Percentiles rank a stretch among this genome's conserved stretches.
Conservation (phyloP, 2,797 vertebrate genomes). For the Coregonus suidteri region DNA sequence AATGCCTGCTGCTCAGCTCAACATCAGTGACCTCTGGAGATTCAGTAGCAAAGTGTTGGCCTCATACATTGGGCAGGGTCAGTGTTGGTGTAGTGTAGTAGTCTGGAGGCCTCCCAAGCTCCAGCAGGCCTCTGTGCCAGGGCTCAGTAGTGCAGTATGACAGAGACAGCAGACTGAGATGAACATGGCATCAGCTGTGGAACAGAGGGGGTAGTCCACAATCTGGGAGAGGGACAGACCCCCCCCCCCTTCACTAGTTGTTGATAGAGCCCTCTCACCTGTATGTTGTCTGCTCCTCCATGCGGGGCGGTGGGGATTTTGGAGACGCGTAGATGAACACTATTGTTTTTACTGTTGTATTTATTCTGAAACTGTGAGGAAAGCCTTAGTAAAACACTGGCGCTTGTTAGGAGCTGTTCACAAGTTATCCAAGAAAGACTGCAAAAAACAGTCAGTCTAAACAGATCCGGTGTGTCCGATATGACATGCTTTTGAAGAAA, state of each 20-base stretch:
- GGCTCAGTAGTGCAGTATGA: conserved; percentile 13
- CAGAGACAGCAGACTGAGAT: conserved; percentile 19
- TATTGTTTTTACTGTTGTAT: too few relatives aligned
- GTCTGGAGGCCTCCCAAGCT: not conserved
- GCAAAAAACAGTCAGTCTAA: not conserved
- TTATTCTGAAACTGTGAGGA: not conserved
- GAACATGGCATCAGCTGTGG: conserved; percentile 28
- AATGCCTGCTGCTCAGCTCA: not conserved
- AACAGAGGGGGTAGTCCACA: not conserved
- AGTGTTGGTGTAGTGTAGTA: conserved; percentile 7
- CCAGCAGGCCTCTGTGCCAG: conserved; percentile 1
- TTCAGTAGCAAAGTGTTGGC: conserved; percentile 2
- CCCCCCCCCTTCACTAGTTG: not conserved
- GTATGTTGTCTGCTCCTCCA: too few relatives aligned
- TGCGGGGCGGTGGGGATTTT: too few relatives aligned
- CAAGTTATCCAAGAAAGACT: not conserved
- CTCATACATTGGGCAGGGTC: conserved; percentile 15
- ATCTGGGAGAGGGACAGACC: conserved; percentile 10
- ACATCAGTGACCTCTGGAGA: not conserved
- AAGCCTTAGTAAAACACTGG: not conserved
- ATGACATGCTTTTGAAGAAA: not conserved
- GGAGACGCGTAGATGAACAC: too few relatives aligned
- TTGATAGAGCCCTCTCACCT: too few relatives aligned
- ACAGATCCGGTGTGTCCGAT: not conserved
- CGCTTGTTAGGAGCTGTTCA: not conserved